phyloP scores from a whole-genome alignment of 2,113 vertebrate species.

The Austrofundulus limnaeus region DNA sequence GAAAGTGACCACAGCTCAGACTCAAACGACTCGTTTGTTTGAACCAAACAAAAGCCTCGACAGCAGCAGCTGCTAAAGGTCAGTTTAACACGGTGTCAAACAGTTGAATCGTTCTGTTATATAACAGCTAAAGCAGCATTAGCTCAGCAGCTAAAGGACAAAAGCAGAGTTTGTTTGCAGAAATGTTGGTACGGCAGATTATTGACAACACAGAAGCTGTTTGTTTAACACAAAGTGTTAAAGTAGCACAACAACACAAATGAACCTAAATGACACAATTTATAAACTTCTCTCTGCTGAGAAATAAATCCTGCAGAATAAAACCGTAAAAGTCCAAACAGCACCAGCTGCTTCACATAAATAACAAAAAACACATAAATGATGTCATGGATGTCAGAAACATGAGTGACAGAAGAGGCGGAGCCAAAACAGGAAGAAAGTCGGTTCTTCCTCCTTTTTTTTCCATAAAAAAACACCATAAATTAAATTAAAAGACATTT shows the following conservation, averaged over 20 bases:
- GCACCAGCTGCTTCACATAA: constrained; percentile 10
- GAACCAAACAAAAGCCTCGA: background rate
- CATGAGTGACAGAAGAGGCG: constrained; percentile 32
- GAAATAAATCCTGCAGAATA: constrained; percentile 3
- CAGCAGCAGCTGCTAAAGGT: constrained; percentile 6
- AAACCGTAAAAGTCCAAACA: background rate
- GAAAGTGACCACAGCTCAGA: no score
- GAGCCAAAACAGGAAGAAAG: constrained; percentile 58
- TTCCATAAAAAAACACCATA: background rate
- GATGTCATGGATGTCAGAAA: background rate
- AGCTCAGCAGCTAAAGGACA: background rate
- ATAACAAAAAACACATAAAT: background rate
- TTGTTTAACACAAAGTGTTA: constrained; percentile 15
- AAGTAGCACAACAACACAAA: background rate
- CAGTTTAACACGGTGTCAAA: background rate
- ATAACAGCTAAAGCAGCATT: constrained; percentile 3
- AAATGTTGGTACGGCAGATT: constrained; percentile 15
- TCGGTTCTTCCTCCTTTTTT: background rate
- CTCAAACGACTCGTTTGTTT: no score
- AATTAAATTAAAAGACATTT: constrained; percentile 5
- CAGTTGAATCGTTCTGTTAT: no score
- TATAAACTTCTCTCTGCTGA: background rate
- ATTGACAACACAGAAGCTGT: constrained; percentile 24
- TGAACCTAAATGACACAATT: background rate
- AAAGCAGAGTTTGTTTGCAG: constrained; percentile 23